Evolutionary conservation across 1,140 invertebrate species (phyloP), one percentile per base, ranked within the genome.

Genomic region (Formica selysi): DNA sequence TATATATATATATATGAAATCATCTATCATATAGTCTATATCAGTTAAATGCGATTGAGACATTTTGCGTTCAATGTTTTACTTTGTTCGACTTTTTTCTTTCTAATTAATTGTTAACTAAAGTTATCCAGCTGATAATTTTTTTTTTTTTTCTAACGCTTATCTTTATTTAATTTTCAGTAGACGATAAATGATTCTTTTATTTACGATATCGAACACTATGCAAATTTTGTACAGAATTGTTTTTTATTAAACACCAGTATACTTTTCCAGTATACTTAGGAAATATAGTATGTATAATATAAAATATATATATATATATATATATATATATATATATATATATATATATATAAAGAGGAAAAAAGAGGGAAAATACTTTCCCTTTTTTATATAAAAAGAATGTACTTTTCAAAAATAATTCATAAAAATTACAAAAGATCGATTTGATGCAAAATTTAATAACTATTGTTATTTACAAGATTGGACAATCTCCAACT

Each of bases 401-500:
- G 44, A 48, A 29, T 29, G 26, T 44, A 3, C 11, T 44, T 10
- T 48, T 48, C 3, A 73, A 41, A 26, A 32, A 8, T 29, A 41
- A 68, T 11, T 16, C 16, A 48, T 38, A 67, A 44, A 29, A 65
- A 71, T 86, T 48, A 22, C 90, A 97, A 96, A 95, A 96, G 85
- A 96, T 97, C 3, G 95, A 96, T 80, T 98, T 97, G 1, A 96
- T 95, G 59, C 96, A 97, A 90, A 98, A 98, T 5, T 93, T 98
- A 10, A 92, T 98, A 73, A 98, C 97, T 3, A 98, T 98, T 26
- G 96, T 98, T 38, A 97, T 95, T 0, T 98, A 97, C 91, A 96
- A 98, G 93, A 94, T 98, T 26, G 97, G 97, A n/a, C 94, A 96
- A 71, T 93, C 95, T 32, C 96, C 96, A 13, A 95, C 96, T 11